These are phyloP conservation scores for Dexiosoma caninum DNA, from an alignment of 2,888 invertebrate species.

Conservation along the genomic window DNA sequence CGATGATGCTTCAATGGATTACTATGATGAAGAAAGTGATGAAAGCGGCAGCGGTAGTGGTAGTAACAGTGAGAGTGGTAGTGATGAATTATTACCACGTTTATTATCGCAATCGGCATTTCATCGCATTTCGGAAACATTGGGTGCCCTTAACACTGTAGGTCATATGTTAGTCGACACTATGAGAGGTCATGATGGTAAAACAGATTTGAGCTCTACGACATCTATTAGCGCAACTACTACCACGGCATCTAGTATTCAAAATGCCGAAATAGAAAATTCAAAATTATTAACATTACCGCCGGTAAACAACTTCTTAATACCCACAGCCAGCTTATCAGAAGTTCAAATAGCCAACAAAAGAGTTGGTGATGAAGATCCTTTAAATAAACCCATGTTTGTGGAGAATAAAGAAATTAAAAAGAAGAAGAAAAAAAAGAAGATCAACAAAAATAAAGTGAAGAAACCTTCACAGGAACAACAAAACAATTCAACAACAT, in stretches of 20 bases:
- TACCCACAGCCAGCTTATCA: conserved; percentile 60
- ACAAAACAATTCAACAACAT: conserved; percentile 56
- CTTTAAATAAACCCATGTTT: conserved; percentile 68
- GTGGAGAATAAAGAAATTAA: conserved; percentile 75
- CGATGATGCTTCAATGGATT: conserved; percentile 69
- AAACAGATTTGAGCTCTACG: conserved; percentile 6
- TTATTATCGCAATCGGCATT: conserved; percentile 82
- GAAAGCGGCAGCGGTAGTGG: conserved; percentile 65
- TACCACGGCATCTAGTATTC: neutral
- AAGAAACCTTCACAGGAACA: conserved; percentile 73
- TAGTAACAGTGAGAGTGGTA: conserved; percentile 67
- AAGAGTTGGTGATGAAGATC: conserved; percentile 67
- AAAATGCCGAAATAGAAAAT: conserved; percentile 27
- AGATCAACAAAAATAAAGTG: conserved; percentile 73
- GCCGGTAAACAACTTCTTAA: conserved; percentile 66
- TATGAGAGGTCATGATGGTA: conserved; percentile 79
- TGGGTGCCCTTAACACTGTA: conserved; percentile 90
- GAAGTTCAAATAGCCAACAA: conserved; percentile 68
- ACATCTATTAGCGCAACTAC: conserved; percentile 38
- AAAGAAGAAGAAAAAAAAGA: conserved; percentile 73
- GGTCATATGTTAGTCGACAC: conserved; percentile 91
- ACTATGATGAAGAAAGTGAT: conserved; percentile 72
- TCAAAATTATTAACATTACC: conserved; percentile 62
- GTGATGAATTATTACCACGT: conserved; percentile 78
- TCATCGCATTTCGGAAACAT: conserved; percentile 82